phyloP scores from a whole-genome alignment of 2,797 vertebrate species.

The Erethizon dorsatum region DNA sequence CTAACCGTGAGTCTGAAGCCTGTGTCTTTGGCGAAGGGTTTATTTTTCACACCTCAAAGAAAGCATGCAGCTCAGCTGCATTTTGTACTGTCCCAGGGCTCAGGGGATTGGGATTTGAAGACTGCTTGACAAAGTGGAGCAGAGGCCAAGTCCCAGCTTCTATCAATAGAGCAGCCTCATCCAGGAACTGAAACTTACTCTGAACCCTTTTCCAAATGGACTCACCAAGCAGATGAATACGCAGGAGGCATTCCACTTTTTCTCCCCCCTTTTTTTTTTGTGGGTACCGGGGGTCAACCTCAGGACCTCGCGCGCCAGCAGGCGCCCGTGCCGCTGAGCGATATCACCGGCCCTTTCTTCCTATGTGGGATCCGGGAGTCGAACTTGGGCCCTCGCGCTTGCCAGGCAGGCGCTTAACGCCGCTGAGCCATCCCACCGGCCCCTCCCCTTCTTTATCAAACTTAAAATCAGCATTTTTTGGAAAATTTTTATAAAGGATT shows the following conservation, averaged over 20 bases:
- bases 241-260: no score
- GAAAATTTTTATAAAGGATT: neutral
- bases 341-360: no score
- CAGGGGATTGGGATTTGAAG: constrained; percentile 26
- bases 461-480: neutral
- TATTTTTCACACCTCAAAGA: constrained; percentile 52
- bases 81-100: constrained; percentile 21
- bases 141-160: constrained; percentile 8
- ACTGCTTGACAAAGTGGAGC: constrained; percentile 46
- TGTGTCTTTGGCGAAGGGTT: neutral
- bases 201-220: neutral
- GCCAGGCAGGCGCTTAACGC: neutral
- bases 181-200: neutral
- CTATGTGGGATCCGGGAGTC: no score
- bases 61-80: neutral
- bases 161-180: neutral
- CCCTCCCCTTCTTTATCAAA: neutral
- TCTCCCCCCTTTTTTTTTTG: no score
- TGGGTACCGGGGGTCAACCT: no score
- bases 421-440: no score
- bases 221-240: neutral
- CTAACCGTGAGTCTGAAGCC: neutral
- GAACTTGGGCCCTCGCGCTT: no score
- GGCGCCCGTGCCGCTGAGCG: no score
- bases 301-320: no score